phyloP scores from a whole-genome alignment of 2,888 invertebrate genomes.

The Apamea crenata region DNA sequence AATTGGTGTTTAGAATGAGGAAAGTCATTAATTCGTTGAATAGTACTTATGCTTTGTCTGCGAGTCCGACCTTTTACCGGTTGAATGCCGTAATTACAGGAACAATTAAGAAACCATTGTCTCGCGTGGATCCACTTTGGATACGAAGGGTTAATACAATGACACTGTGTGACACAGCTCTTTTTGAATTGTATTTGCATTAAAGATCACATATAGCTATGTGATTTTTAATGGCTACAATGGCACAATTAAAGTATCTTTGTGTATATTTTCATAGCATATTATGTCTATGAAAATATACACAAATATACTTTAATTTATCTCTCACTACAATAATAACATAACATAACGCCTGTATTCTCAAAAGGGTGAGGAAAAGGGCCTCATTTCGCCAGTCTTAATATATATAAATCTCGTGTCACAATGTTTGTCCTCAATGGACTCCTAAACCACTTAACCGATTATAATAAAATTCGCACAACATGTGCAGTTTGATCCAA shows the following conservation, averaged over 20 bases:
- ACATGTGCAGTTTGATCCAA: no score
- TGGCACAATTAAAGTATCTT: no score
- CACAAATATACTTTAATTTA: not conserved
- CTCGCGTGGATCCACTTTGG: not conserved
- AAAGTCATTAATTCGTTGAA: conserved; percentile 10
- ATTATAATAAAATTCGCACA: no score
- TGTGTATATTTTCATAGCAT: no score
- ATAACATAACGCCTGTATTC: not conserved
- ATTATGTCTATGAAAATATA: not conserved
- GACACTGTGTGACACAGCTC: not conserved
- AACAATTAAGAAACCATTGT: not conserved
- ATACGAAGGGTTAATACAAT: not conserved
- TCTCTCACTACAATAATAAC: not conserved
- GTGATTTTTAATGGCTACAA: no score
- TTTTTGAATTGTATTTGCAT: not conserved
- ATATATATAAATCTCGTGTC: no score
- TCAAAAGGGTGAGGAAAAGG: no score
- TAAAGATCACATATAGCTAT: not conserved
- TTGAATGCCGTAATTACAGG: conserved; percentile 1
- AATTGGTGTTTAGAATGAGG: conserved; percentile 12
- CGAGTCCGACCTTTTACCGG: not conserved
- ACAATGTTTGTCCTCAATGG: no score
- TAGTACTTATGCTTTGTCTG: not conserved
- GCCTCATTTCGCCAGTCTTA: no score
- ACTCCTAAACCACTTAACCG: no score